Base-by-base conservation (phyloP, 2,113 vertebrate species). In the Zosterops japonicus region DNA sequence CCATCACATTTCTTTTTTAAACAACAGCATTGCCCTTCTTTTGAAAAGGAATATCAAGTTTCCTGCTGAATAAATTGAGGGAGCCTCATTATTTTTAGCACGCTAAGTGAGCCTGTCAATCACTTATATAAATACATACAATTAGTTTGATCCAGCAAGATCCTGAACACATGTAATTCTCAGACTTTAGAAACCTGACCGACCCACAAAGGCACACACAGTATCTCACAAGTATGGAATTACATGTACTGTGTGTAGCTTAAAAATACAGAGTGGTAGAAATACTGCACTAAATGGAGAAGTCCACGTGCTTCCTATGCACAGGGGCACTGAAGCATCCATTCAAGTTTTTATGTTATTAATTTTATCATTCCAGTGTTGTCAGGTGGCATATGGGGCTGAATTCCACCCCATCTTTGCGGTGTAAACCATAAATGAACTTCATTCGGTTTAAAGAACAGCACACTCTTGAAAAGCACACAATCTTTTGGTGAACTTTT, bases 11-110 rank as follows among this genome's bases (percentile, higher is more conserved):
- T 46, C 78, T 74, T 89, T 80, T 75, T 89, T 74, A 74, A 97
- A 92, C 35, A 86, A 72, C 78, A 87, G 89, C 76, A 35, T 2
- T 35, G 80, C 64, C 69, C 49, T 75, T 78, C 88, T 90, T 94
- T 90, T 77, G 47, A 83, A 92, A 86, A 68, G 33, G 28, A 93
- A 6, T 87, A 93, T 90, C 85, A 35, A 49, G 52, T 95, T 95
- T 90, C 95, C 79, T 42, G 39, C 39, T 64, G 71, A 89, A 94
- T 90, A 96, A 94, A 88, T 81, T 52, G 72, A 89, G 57, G 74
- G 31, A 92, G 52, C 44, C 79, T 90, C 76, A 52, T 88, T 83
- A 94, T 93, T 95, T 95, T 90, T 79, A 95, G 76, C 61, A 42
- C 2, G 23, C 83, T 81, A 95, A 95, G 49, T 46, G 76, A 92